These are phyloP conservation scores for Ariolimax columbianus DNA, from an alignment of 2,888 invertebrate genomes.

Conservation along the genomic window DNA sequence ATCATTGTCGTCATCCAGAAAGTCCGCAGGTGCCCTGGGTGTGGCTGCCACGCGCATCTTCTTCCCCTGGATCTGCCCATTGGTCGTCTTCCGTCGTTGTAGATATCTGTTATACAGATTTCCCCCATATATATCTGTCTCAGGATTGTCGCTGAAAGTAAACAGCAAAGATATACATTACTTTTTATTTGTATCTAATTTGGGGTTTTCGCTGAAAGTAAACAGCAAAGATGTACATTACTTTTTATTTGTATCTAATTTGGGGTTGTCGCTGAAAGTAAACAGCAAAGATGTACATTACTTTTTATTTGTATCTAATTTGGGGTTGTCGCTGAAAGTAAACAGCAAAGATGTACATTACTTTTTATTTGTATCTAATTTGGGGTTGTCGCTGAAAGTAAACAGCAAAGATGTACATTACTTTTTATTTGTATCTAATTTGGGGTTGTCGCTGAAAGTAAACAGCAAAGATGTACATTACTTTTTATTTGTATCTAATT, in stretches of 20 bases:
- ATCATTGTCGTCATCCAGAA: constrained; percentile 61
- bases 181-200: constrained; percentile 83
- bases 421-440: no score
- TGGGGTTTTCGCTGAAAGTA: constrained; percentile 83
- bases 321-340: constrained; percentile 83
- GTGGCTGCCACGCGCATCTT: constrained; percentile 30
- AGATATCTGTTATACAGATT: constrained; percentile 84
- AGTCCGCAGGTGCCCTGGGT: constrained; percentile 54
- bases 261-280: constrained; percentile 83
- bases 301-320: constrained; percentile 83
- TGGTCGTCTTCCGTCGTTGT: constrained; percentile 58
- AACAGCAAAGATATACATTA: background rate
- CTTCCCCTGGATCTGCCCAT: background rate
- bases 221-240: background rate
- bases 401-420: no score
- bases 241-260: constrained; percentile 83
- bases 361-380: no score
- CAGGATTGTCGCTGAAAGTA: constrained; percentile 83
- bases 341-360: background rate
- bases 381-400: no score
- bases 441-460: no score
- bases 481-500: no score
- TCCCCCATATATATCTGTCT: constrained; percentile 85
- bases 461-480: no score
- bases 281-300: background rate